Evolutionary conservation across 2,797 vertebrate genomes (phyloP).

Genomic region (Rousettus madagascariensis): DNA sequence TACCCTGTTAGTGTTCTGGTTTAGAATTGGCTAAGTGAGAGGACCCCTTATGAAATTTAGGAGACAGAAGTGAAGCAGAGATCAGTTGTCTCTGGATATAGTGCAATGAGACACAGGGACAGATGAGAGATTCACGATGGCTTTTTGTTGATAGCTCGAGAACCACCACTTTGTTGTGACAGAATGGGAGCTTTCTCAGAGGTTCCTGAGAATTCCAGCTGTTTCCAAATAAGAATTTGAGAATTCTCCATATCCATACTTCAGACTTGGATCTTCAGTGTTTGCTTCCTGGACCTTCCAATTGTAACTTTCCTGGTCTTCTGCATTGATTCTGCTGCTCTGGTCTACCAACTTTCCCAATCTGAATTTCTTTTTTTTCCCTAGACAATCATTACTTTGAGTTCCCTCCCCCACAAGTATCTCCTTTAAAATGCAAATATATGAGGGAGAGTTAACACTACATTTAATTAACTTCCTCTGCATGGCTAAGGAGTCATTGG

Average conservation of each 20-base stretch:
- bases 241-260: neutral
- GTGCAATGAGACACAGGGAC: neutral
- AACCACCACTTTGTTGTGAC: neutral
- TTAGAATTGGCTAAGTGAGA: neutral
- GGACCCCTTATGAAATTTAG: neutral
- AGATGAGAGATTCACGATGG: neutral
- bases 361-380: neutral
- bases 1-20: neutral
- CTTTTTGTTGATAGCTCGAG: neutral
- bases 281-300: neutral
- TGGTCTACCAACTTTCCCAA: neutral
- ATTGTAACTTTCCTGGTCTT: neutral
- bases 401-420: neutral
- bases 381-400: neutral
- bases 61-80: neutral
- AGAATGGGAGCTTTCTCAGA: neutral
- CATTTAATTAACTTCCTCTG: neutral
- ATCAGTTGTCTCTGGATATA: neutral
- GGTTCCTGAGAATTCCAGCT: neutral
- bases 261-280: neutral
- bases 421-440: constrained; percentile 36
- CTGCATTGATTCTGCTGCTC: neutral
- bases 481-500: neutral
- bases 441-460: neutral
- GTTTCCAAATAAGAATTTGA: neutral